Conservation (phyloP, 2,888 invertebrate genomes). For the Callyntrura guangdongensis region DNA sequence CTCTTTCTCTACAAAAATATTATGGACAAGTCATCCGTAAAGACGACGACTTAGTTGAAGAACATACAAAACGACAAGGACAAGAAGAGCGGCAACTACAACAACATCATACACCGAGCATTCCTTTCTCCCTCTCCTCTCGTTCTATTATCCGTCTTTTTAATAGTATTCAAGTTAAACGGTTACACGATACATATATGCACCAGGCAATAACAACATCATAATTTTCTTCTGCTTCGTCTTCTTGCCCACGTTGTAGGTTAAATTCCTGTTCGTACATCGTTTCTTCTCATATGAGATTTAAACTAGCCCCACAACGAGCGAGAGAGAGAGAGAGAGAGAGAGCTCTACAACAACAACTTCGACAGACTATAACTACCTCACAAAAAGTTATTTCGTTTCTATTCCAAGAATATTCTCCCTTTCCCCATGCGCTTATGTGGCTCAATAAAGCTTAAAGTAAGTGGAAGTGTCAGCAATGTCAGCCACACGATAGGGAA, state of each 20-base stretch:
- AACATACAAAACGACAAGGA: conserved; percentile 13
- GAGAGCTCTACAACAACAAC: background rate
- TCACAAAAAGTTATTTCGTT: conserved; percentile 64
- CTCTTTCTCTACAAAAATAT: conserved; percentile 19
- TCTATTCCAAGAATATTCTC: conserved; percentile 34
- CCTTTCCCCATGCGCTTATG: conserved; percentile 52
- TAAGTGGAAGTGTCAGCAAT: conserved; percentile 72
- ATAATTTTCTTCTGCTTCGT: background rate
- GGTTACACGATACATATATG: conserved; percentile 1
- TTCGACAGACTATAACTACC: background rate
- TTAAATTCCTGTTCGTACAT: background rate
- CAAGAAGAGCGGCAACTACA: conserved; percentile 7
- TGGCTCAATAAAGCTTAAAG: conserved; percentile 75
- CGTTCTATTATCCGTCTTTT: conserved; percentile 4
- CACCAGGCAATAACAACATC: conserved; percentile 37
- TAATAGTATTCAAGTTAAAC: conserved; percentile 15
- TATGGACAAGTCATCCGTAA: conserved; percentile 56
- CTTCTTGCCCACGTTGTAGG: background rate
- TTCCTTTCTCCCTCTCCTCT: no score
- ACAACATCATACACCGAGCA: background rate
- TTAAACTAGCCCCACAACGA: background rate
- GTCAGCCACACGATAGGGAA: conserved; percentile 68
- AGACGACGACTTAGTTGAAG: conserved; percentile 2
- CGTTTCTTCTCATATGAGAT: conserved; percentile 1
- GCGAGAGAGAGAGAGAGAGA: background rate